Evolutionary conservation across 2,113 vertebrate species (phyloP).

Genomic region (Arothron firmamentum): DNA sequence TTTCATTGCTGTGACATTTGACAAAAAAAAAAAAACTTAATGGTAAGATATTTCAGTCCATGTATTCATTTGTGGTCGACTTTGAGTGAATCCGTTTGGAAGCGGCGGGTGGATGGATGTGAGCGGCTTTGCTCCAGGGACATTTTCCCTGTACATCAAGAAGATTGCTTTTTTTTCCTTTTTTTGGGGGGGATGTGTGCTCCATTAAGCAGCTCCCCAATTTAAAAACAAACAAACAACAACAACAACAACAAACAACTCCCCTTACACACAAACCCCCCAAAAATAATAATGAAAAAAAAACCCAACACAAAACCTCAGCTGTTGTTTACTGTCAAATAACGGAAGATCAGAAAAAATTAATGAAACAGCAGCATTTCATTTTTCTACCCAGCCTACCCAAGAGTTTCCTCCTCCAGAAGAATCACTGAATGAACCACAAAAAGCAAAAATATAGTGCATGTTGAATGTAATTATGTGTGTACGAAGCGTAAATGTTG

Average conservation of each 20-base stretch:
- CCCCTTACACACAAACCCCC: background rate
- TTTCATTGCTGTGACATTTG: slow-evolving; percentile 71
- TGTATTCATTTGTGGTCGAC: slow-evolving; percentile 48
- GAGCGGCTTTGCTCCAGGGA: slow-evolving; percentile 26
- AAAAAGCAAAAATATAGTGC: background rate
- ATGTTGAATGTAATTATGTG: background rate
- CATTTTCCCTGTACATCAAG: slow-evolving; percentile 40
- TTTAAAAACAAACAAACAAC: slow-evolving; percentile 24
- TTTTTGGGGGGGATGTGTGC: slow-evolving; percentile 32
- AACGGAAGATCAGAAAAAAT: slow-evolving; percentile 12
- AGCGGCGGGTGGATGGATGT: slow-evolving; percentile 28
- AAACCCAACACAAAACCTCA: no score
- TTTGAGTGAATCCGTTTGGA: slow-evolving; percentile 42
- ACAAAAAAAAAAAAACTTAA: slow-evolving; percentile 48
- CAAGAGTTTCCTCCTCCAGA: background rate
- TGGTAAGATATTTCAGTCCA: slow-evolving; percentile 55
- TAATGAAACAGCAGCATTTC: slow-evolving; percentile 4
- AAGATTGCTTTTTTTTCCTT: slow-evolving; percentile 39
- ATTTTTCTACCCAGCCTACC: background rate
- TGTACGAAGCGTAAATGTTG: background rate
- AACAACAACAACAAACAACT: background rate
- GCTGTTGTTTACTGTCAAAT: slow-evolving; percentile 27
- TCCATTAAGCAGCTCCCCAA: slow-evolving; percentile 30
- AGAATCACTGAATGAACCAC: background rate
- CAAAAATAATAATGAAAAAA: no score